phyloP scores from a whole-genome alignment of 2,888 invertebrate genomes.

The Drosophila neonasuta region DNA sequence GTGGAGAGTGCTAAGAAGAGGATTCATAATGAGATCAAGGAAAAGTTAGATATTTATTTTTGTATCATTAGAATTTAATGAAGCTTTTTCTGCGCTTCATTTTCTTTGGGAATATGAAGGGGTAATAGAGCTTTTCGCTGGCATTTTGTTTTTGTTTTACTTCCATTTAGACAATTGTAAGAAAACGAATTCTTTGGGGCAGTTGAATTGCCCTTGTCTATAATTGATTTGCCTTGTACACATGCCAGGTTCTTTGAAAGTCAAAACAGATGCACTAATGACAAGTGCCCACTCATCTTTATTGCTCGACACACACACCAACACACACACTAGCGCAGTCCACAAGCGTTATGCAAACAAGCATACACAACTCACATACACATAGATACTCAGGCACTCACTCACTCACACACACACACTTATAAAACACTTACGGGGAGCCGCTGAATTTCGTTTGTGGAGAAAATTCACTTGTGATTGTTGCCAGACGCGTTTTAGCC shows the following conservation, averaged over 20 bases:
- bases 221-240: constrained; percentile 55
- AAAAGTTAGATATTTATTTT: constrained; percentile 14
- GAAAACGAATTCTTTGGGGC: constrained; percentile 9
- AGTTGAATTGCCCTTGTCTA: constrained; percentile 24
- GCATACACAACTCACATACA: neutral
- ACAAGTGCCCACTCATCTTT: constrained; percentile 74
- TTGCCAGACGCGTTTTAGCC: constrained; percentile 54
- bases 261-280: constrained; percentile 57
- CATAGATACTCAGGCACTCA: constrained; percentile 11
- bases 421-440: constrained; percentile 3
- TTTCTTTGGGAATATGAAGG: neutral
- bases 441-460: constrained; percentile 22
- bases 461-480: constrained; percentile 54
- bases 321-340: neutral
- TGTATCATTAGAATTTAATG: constrained; percentile 29
- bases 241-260: constrained; percentile 41
- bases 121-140: constrained; percentile 2
- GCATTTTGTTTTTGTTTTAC: constrained; percentile 1
- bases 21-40: constrained; percentile 36
- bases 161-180: constrained; percentile 12
- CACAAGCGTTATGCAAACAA: constrained; percentile 34
- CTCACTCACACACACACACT: neutral
- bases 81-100: neutral
- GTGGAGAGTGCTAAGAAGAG: constrained; percentile 13
- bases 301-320: constrained; percentile 46